Base-by-base conservation (phyloP, 2,888 invertebrate genomes). In the Torymus aiolomorphi region DNA sequence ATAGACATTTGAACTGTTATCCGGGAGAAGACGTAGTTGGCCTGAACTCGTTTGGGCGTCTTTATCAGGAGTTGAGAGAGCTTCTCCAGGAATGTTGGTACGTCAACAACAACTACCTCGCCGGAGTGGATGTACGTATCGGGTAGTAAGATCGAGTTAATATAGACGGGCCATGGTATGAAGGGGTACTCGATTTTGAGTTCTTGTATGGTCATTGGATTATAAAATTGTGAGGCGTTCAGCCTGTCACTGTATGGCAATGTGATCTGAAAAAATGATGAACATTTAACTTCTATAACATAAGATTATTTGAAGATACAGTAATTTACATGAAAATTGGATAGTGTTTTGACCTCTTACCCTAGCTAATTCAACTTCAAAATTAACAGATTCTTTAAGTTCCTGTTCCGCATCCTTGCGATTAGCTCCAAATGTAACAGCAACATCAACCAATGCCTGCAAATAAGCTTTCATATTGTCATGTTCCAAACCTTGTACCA, bases 321-420 rank as follows among this genome's bases (percentile, higher is more conserved):
- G 2, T 56, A 56, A 56, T 2, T n/a, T n/a, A 0, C 56, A 10
- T 56, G 5, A 56, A 56, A 13, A 5, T 56, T n/a, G 11, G 3
- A 56, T 56, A 56, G 11, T 56, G 11, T 0, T 31, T 69, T 59
- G 16, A 31, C 63, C 78, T 92, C 94, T 94, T 92, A 97, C 97
- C 90, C 97, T 97, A 59, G 97, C 97, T 78, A 98, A 92, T 84
- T 93, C 92, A 81, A 95, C 96, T 92, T 98, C 97, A 86, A 98
- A 97, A 82, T 95, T 92, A 24, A 97, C 91, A 0, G 97, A 95
- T 71, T 95, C 94, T 76, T 91, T 92, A 81, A 97, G 92, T 85
- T 97, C 96, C 20, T 90, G 90, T 84, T 93, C 91, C 0, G 97
- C 96, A 8, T 91, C 89, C 0, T 91, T 88, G 82, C 92, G 92